Base-by-base conservation (phyloP, 2,797 vertebrate species). In the Menidia menidia region DNA sequence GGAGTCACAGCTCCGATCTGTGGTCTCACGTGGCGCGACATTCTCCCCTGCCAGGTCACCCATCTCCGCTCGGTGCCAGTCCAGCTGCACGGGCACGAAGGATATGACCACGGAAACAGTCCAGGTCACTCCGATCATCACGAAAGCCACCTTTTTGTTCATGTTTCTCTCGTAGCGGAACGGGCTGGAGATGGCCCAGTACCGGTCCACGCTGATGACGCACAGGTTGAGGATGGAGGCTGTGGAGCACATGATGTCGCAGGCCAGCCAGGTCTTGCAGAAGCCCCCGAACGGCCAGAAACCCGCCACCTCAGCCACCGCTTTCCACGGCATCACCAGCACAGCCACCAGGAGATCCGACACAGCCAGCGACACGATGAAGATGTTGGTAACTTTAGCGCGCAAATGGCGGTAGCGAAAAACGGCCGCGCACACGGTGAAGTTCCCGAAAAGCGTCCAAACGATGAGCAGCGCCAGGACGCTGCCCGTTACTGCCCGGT, bases 361-460 rank as follows among this genome's bases (percentile, higher is more conserved):
- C 50, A 96, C 85, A 0, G 96, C 97, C 82, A 97, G 76, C 0
- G 97, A 98, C 60, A 95, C 95, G 44, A 96, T 95, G 80, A 98
- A 97, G 73, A 96, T 89, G 80, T 96, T 95, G 80, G 96, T 97
- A 33, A 95, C 94, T 85, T 95, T 96, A 78, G 87, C 88, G 56
- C 96, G 93, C 84, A 98, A 81, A 80, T 95, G 95, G 25, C 95
- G 92, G 77, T 93, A 96, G 59, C 92, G 92, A 39, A 92, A 89
- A 68, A 97, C 92, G n/a, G 96, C 96, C 0, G 87, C 93, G 62
- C 96, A 97, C 69, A 97, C 96, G 54, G 95, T 91, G 59, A 94
- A 83, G 81, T 97, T 97, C 6, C 96, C 96, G 0, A 96, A 87
- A 41, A 97, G 88, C 3, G 96, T 97, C 95, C 96, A 97, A 33